Percentiles rank a stretch among this genome's conserved stretches.
These are phyloP conservation scores for Hololepta plana DNA, from an alignment of 2,888 invertebrate genomes.

Conservation along the genomic window DNA sequence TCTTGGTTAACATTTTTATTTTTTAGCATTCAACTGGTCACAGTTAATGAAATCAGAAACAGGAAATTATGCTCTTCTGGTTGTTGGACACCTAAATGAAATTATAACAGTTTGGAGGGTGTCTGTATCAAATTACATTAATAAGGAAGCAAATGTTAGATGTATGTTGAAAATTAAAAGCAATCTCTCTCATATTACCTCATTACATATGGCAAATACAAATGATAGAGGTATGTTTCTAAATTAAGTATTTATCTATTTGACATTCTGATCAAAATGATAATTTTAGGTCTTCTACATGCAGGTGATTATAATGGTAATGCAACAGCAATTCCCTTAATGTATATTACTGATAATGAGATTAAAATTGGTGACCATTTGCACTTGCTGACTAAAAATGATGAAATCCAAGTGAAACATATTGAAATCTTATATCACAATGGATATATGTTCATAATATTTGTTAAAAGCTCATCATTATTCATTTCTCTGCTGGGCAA, in stretches of 20 bases:
- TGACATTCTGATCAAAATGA: no score
- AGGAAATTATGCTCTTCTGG: conserved; percentile 14
- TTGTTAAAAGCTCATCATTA: conserved; percentile 16
- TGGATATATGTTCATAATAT: conserved; percentile 14
- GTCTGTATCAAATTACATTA: conserved; percentile 11
- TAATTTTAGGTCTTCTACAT: conserved; percentile 13
- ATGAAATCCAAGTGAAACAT: conserved; percentile 16
- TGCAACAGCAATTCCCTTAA: conserved; percentile 15
- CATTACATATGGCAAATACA: conserved; percentile 17
- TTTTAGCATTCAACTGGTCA: conserved; percentile 22
- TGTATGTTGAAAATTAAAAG: conserved; percentile 16
- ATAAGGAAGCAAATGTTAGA: conserved; percentile 10
- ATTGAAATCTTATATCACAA: conserved; percentile 15
- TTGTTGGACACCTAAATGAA: conserved; percentile 20
- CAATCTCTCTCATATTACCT: conserved; percentile 14
- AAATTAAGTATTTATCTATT: no score
- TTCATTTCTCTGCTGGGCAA: conserved; percentile 16
- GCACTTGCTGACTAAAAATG: conserved; percentile 14
- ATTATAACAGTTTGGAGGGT: conserved; percentile 19
- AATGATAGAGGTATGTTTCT: conserved; percentile 12
- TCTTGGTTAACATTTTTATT: no score
- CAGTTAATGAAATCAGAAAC: conserved; percentile 14
- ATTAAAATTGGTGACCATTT: conserved; percentile 11
- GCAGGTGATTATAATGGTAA: conserved; percentile 18
- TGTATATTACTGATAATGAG: conserved; percentile 12